Percentiles rank a stretch among this genome's conserved stretches.
phyloP scores from a whole-genome alignment of 2,113 vertebrate species.

The Prolemur simus region DNA sequence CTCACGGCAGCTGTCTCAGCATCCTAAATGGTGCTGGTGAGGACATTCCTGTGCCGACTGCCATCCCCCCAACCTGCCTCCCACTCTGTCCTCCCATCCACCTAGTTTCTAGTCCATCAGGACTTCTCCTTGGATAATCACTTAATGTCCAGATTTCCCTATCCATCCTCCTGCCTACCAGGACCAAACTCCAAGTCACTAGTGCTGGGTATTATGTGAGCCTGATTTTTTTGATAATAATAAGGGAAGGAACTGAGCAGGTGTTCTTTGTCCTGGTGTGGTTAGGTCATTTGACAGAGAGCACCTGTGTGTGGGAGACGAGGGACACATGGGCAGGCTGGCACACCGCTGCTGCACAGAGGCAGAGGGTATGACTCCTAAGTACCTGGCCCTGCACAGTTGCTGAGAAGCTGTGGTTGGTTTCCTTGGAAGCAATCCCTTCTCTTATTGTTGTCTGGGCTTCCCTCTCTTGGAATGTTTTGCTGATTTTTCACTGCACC shows the following conservation, averaged over 20 bases:
- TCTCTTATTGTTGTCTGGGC: too few species aligned
- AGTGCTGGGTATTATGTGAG: not conserved
- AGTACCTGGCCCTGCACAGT: not conserved
- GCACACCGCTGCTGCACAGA: rapidly evolving
- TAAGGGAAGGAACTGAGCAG: not conserved
- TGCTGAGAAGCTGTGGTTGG: not conserved
- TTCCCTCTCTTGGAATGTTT: too few species aligned
- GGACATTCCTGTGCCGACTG: rapidly evolving
- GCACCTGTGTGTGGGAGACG: rapidly evolving
- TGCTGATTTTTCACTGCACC: not conserved
- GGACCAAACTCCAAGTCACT: not conserved
- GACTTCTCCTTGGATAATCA: not conserved
- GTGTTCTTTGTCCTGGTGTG: too few species aligned
- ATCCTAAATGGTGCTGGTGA: not conserved
- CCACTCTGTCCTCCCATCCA: not conserved
- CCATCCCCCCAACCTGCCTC: not conserved
- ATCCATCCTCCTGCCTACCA: not conserved
- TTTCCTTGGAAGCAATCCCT: not conserved
- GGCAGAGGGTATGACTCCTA: rapidly evolving
- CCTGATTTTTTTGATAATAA: not conserved
- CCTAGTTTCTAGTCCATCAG: not conserved
- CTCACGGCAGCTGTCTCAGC: not conserved
- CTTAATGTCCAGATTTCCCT: not conserved
- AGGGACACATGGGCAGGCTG: rapidly evolving
- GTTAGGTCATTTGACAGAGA: not conserved